phyloP scores from a whole-genome alignment of 2,797 vertebrate species.

The Dendrocincla fuliginosa region DNA sequence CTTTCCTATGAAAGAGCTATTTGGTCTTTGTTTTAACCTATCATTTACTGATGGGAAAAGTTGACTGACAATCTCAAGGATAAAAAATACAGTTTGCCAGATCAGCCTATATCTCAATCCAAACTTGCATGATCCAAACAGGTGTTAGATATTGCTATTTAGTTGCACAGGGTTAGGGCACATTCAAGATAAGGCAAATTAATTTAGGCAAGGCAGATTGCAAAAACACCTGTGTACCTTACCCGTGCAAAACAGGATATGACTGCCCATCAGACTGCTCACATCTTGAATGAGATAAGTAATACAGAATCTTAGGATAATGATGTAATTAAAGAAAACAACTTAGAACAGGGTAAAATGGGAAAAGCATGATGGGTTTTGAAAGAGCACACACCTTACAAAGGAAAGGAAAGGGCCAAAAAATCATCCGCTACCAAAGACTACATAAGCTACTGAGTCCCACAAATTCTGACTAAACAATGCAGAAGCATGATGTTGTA shows the following conservation, averaged over 20 bases:
- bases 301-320: neutral
- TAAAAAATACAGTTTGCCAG: neutral
- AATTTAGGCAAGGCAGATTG: constrained; percentile 39
- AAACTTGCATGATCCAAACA: constrained; percentile 8
- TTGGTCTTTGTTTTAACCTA: neutral
- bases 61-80: neutral
- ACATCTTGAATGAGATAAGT: neutral
- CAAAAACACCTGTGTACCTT: neutral
- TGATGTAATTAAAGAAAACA: neutral
- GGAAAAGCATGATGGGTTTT: neutral
- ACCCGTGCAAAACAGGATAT: neutral
- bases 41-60: neutral
- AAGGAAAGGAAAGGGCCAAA: neutral
- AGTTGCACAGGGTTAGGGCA: neutral
- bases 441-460: neutral
- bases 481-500: neutral
- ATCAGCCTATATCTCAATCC: neutral
- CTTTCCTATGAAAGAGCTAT: neutral
- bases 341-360: constrained; percentile 16
- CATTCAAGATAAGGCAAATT: constrained; percentile 26
- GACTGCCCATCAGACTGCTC: neutral
- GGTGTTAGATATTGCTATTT: constrained; percentile 1
- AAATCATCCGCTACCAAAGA: neutral
- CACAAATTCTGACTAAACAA: constrained; percentile 9
- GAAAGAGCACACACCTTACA: neutral